Percentiles rank a stretch among this genome's conserved stretches.
phyloP scores from a whole-genome alignment of 2,113 vertebrate genomes.

The Gadus chalcogrammus region DNA sequence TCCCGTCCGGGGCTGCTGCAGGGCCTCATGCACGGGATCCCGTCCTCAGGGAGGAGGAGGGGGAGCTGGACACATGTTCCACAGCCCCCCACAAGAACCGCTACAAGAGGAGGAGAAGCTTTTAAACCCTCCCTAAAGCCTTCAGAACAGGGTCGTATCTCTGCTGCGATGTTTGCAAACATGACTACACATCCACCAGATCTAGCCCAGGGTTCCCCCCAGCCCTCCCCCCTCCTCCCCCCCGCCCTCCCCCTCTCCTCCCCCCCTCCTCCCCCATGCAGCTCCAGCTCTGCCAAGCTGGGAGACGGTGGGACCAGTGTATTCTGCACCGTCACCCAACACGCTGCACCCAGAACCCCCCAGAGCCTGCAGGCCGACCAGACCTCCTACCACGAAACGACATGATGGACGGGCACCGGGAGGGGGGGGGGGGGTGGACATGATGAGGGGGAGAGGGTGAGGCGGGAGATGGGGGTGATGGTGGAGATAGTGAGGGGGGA shows the following conservation, averaged over 20 bases:
- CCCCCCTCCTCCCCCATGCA: slow-evolving; percentile 17
- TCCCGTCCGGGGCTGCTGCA: too few species aligned
- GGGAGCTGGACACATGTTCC: too few species aligned
- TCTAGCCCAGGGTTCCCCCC: not conserved
- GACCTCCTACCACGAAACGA: too few species aligned
- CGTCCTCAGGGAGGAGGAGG: too few species aligned
- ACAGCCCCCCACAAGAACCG: too few species aligned
- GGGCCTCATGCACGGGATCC: too few species aligned
- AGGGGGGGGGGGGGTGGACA: too few species aligned
- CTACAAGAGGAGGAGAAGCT: not conserved
- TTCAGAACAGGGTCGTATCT: not conserved
- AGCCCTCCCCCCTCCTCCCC: slow-evolving; percentile 22
- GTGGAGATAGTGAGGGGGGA: slow-evolving; percentile 38
- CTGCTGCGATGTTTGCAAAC: not conserved
- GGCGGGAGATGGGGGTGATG: slow-evolving; percentile 13
- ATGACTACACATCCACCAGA: not conserved
- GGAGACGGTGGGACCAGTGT: slow-evolving; percentile 44
- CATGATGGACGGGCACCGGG: too few species aligned
- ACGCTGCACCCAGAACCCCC: not conserved
- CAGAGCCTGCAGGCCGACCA: too few species aligned
- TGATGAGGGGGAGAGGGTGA: not conserved
- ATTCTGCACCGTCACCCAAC: slow-evolving; percentile 41
- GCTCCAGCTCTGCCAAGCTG: too few species aligned
- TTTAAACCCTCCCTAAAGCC: not conserved
- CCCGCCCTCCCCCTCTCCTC: slow-evolving; percentile 24